Percentiles rank a stretch among this genome's conserved stretches.
Conservation (phyloP, 2,888 invertebrate genomes). For the Sphaerophoria taeniata region DNA sequence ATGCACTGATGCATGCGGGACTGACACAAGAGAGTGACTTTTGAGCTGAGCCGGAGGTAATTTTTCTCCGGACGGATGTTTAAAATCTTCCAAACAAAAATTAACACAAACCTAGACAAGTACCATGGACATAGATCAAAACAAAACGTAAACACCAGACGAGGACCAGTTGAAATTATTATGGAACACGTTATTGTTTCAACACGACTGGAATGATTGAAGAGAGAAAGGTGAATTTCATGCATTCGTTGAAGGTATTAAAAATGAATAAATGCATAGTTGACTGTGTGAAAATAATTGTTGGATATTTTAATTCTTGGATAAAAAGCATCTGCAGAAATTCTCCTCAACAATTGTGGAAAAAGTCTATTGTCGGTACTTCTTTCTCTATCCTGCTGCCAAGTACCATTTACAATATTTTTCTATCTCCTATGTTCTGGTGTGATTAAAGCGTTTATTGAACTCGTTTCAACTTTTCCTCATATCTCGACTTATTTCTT, state of each 20-base stretch:
- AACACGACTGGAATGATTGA: not conserved
- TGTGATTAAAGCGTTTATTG: constrained; percentile 57
- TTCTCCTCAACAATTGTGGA: constrained; percentile 43
- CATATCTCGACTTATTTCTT: constrained; percentile 11
- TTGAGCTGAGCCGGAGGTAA: constrained; percentile 51
- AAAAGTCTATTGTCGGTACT: constrained; percentile 49
- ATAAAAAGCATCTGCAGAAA: not conserved
- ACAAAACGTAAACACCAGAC: not conserved
- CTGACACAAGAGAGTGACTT: not conserved
- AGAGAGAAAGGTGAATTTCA: constrained; percentile 23
- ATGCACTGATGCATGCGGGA: constrained; percentile 40
- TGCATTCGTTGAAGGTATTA: not conserved
- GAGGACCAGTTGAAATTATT: constrained; percentile 57
- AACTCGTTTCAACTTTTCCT: constrained; percentile 53
- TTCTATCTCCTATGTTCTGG: not conserved
- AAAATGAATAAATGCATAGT: too few species aligned
- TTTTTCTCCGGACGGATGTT: constrained; percentile 61
- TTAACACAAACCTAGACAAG: constrained; percentile 41
- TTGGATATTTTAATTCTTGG: too few species aligned
- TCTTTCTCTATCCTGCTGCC: not conserved
- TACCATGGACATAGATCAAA: not conserved
- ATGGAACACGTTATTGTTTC: constrained; percentile 43
- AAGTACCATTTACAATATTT: constrained; percentile 10
- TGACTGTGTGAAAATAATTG: too few species aligned
- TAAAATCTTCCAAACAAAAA: constrained; percentile 51